These are phyloP conservation scores for Leptinotarsa texana DNA, from an alignment of 1,140 invertebrate species.

Conservation along the genomic window DNA sequence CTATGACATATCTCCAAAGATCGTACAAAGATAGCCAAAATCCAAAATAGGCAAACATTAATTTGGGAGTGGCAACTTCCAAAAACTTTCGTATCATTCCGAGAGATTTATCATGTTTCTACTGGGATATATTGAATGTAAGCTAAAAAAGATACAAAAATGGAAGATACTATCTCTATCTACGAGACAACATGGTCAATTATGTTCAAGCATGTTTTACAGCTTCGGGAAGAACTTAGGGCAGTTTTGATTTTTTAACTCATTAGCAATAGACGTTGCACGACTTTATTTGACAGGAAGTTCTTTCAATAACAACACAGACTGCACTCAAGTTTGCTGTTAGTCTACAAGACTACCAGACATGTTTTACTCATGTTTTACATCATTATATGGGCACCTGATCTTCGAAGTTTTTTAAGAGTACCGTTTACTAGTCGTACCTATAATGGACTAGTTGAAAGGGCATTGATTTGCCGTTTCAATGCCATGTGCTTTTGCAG, in stretches of 20 bases:
- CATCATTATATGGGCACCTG: not conserved
- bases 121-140: no score
- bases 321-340: not conserved
- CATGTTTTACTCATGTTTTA: not conserved
- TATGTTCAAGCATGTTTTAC: slow-evolving; percentile 1
- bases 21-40: no score
- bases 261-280: slow-evolving; percentile 15
- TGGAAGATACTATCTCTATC: not conserved
- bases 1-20: no score
- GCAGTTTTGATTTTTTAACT: slow-evolving; percentile 30
- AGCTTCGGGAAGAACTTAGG: slow-evolving; percentile 3
- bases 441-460: no score
- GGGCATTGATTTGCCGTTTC: no score
- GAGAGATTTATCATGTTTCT: no score
- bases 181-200: slow-evolving; percentile 18
- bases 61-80: no score
- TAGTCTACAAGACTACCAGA: slow-evolving; percentile 3
- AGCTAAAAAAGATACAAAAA: not conserved
- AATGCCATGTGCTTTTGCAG: no score
- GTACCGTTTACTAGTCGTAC: no score
- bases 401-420: no score
- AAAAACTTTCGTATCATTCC: no score
- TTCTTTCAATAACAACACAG: slow-evolving; percentile 14
- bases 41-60: no score
- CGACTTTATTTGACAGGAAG: slow-evolving; percentile 28